These are phyloP conservation scores for Naja naja DNA, from an alignment of 2,113 vertebrate species.

Conservation along the genomic window DNA sequence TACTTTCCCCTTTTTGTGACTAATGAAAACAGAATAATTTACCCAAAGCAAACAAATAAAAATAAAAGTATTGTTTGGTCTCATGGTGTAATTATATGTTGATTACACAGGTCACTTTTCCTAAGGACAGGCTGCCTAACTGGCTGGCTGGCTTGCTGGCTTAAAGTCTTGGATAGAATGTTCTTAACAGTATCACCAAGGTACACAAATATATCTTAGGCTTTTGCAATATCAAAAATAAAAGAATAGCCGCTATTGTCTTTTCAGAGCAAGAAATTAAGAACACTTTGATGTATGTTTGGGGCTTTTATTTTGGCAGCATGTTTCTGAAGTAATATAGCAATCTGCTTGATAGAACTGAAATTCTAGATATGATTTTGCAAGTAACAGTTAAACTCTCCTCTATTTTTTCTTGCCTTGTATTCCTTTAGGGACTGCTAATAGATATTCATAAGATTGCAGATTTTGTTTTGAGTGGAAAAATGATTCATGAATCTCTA, in stretches of 20 bases:
- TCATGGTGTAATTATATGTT: not conserved
- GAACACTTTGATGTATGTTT: not conserved
- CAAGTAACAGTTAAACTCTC: conserved; percentile 57
- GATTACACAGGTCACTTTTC: not conserved
- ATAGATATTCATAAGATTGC: conserved; percentile 55
- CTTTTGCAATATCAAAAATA: not conserved
- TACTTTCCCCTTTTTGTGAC: not conserved
- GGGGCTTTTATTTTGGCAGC: not conserved
- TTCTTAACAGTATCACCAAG: not conserved
- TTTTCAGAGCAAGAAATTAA: not conserved
- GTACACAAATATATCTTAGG: not conserved
- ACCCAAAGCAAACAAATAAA: not conserved
- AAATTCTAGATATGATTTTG: conserved; percentile 52
- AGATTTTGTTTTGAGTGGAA: conserved; percentile 60
- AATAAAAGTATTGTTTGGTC: not conserved
- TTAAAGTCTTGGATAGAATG: not conserved
- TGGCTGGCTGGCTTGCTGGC: not conserved
- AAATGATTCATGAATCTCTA: conserved; percentile 52
- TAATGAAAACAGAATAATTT: not conserved
- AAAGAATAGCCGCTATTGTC: not conserved
- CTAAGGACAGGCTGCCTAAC: not conserved
- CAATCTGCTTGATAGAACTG: not conserved
- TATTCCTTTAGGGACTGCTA: conserved; percentile 48
- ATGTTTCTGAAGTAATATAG: not conserved
- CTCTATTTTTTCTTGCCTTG: conserved; percentile 33